Evolutionary conservation across 2,888 invertebrate species (phyloP), one percentile per base, ranked within the genome.

Genomic region (Heliconius sara): DNA sequence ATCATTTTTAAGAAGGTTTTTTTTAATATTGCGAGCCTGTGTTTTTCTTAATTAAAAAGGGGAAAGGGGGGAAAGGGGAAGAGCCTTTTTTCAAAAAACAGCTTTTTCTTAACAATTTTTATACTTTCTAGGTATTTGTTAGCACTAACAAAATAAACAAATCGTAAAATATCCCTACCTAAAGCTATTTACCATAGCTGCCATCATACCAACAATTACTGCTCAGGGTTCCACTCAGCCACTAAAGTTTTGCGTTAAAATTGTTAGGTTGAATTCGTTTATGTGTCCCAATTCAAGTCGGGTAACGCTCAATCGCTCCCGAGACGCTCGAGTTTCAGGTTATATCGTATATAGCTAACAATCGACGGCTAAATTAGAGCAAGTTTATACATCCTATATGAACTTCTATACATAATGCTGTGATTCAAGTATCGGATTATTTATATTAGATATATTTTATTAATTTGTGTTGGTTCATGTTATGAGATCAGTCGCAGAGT

Each of bases 211-310:
- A 60, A 57, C 68, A 76, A 76, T 67, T 66, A 79, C 43, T 68
- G 77, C 27, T 79, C 27, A 68, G 77, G 77, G 65, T 67, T 72
- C 68, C 63, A 71, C 43, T 71, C 57, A 47, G 73, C 27, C 12
- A 30, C 70, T 68, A 81, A 91, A 91, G 91, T 92, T 91, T 90
- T 90, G 87, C 88, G 92, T 92, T 93, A 89, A 93, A 94, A 94
- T 92, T 93, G 92, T 91, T 90, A 88, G 89, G 87, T 90, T 90
- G 92, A 93, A 94, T 94, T 93, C 92, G 90, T 92, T 93, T 92
- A 92, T 92, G 87, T 89, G 87, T 88, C 89, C 90, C 87, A 87
- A 86, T 89, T 85, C 85, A 84, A 82, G 85, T 84, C 87, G 87
- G 87, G 91, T 89, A 89, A 88, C 90, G 90, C 88, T 85, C 91